A percentile compares a stretch with the other conserved stretches of the same genome.
phyloP scores from a whole-genome alignment of 1,140 invertebrate genomes.

The Drosophila prosaltans region DNA sequence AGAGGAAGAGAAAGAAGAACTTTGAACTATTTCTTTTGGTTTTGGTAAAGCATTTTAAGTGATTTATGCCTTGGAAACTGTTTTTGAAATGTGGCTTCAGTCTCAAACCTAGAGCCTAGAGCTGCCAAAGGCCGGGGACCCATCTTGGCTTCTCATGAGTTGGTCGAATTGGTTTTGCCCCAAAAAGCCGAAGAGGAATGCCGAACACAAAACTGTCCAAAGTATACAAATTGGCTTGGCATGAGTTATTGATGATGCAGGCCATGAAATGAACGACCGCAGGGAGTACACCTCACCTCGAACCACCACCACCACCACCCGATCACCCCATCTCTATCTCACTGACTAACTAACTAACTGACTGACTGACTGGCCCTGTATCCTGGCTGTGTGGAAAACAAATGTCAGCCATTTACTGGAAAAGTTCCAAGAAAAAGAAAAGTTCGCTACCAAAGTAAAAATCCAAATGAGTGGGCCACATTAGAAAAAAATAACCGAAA shows the following conservation, averaged over 20 bases:
- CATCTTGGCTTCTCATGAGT: conserved; percentile 32
- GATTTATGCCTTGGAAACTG: conserved; percentile 81
- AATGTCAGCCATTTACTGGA: conserved; percentile 65
- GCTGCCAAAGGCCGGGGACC: conserved; percentile 19
- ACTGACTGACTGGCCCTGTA: conserved; percentile 31
- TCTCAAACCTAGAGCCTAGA: conserved; percentile 42
- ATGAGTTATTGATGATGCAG: conserved; percentile 79
- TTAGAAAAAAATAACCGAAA: conserved; percentile 21
- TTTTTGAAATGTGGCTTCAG: conserved; percentile 80
- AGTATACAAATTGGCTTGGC: conserved; percentile 79
- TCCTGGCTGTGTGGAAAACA: conserved; percentile 55
- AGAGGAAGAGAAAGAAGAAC: conserved; percentile 17
- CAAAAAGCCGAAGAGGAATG: conserved; percentile 38
- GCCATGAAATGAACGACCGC: conserved; percentile 75
- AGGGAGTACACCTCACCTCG: conserved; percentile 21
- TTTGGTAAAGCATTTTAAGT: conserved; percentile 63
- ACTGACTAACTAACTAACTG: conserved; percentile 40
- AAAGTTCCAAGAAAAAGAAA: conserved; percentile 48
- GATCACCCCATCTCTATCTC: neutral
- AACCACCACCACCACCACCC: neutral
- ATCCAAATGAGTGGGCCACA: conserved; percentile 34
- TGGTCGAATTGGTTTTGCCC: conserved; percentile 52
- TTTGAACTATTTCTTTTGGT: conserved; percentile 55
- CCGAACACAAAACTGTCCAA: conserved; percentile 76
- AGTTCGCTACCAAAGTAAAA: conserved; percentile 22